phyloP scores from a whole-genome alignment of 2,888 invertebrate species.

The Xanthorhoe spadicearia region DNA sequence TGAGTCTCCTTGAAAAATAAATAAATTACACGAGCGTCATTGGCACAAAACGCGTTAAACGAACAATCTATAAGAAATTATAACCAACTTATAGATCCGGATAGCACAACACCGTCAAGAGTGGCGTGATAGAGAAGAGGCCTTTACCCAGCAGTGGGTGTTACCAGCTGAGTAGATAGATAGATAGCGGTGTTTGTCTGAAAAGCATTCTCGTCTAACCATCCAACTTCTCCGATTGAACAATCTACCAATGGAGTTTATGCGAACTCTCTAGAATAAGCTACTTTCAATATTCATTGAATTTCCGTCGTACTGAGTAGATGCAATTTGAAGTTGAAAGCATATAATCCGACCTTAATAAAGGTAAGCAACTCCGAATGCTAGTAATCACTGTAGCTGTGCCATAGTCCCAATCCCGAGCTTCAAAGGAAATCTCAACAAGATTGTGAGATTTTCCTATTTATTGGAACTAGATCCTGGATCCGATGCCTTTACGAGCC shows the following conservation, averaged over 20 bases:
- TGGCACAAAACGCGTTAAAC: too few relatives aligned
- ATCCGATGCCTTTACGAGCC: conserved; percentile 27
- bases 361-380: conserved; percentile 35
- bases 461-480: conserved; percentile 46
- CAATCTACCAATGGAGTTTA: neutral
- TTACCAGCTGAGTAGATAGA: too few relatives aligned
- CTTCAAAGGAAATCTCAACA: conserved; percentile 45
- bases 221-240: neutral
- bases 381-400: conserved; percentile 34
- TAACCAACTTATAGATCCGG: too few relatives aligned
- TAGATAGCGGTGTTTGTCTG: neutral
- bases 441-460: conserved; percentile 47
- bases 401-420: conserved; percentile 37
- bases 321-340: conserved; percentile 30
- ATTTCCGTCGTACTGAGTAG: conserved; percentile 1
- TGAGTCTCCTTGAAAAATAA: too few relatives aligned
- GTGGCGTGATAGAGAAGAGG: too few relatives aligned
- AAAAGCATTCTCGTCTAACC: neutral
- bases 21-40: too few relatives aligned
- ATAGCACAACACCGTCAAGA: too few relatives aligned
- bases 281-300: conserved; percentile 15
- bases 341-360: conserved; percentile 41
- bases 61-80: too few relatives aligned
- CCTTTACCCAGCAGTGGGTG: too few relatives aligned
- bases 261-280: conserved; percentile 1